Evolutionary conservation across 2,113 vertebrate genomes (phyloP), one percentile per base, ranked within the genome.

Genomic region (Cyprinus carpio): DNA sequence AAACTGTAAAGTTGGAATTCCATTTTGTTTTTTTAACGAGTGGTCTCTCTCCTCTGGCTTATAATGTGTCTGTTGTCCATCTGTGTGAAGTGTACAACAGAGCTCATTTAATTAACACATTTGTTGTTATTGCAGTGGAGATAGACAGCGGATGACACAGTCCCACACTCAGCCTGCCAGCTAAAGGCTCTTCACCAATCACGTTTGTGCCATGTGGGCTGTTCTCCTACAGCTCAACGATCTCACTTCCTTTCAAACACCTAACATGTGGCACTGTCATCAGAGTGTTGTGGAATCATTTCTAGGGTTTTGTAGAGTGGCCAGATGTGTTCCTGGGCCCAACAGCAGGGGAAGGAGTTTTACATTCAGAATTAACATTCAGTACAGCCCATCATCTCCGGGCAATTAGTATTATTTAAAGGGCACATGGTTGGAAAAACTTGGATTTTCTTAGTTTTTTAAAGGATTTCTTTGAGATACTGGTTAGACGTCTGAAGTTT

Each of bases 51-150:
- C 43, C 0, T 76, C 80, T 16, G 8, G 4, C 18, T 64, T 3
- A 49, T n/a, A 20, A 27, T 31, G 15, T 67, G n/a, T 81, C 43
- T 69, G 40, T 11, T 65, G 25, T 46, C n/a, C 37, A 64, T 80
- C 58, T 81, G 79, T 51, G 46, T 23, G 31, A 65, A 64, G 58
- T 62, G 46, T 80, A 64, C 54, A 62, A 51, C 15, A 49, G 27
- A 84, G 76, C 76, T 34, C 15, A 23, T 75, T 84, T 69, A 81
- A 81, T 69, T 69, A 43, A 81, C 43, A 81, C 62, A 81, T 72
- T 62, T 31, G 27, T 75, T 43, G n/a, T 64, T 40, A 64, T 46
- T 75, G 71, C 20, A 46, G 25, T 64, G 29, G 27, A 23, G n/a
- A 69, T 25, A 74, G 49, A 83, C 51, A 83, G 51, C 31, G 20